These are phyloP conservation scores for Bombyx mandarina DNA, from an alignment of 1,140 invertebrate species.

Conservation along the genomic window DNA sequence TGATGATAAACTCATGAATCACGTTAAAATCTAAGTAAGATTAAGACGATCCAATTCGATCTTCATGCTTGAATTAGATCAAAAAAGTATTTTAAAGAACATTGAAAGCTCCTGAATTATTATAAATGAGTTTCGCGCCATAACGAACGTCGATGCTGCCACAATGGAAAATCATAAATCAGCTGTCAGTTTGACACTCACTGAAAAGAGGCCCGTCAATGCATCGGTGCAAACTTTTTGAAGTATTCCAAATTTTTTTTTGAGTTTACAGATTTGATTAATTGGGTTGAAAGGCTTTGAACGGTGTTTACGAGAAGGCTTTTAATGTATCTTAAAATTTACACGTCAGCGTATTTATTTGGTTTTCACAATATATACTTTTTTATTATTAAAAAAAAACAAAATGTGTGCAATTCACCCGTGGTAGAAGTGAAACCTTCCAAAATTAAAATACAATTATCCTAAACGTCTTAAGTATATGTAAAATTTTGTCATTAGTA, in stretches of 20 bases:
- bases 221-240: conserved; percentile 60
- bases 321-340: no score
- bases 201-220: conserved; percentile 59
- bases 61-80: not conserved
- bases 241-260: conserved; percentile 34
- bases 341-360: no score
- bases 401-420: no score
- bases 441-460: no score
- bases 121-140: conserved; percentile 40
- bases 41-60: not conserved
- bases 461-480: no score
- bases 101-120: not conserved
- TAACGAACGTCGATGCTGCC: conserved; percentile 52
- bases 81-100: not conserved
- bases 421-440: no score
- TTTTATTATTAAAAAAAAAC: no score
- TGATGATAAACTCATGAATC: no score
- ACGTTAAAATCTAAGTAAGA: no score
- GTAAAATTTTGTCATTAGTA: no score
- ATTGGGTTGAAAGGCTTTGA: conserved; percentile 22
- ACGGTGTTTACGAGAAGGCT: no score
- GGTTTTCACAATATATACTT: no score
- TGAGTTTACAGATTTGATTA: conserved; percentile 37
- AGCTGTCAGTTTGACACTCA: conserved; percentile 57
- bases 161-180: conserved; percentile 64